phyloP scores from a whole-genome alignment of 35 echinoderm and acorn worm genomes.

The Amphiura filiformis region DNA sequence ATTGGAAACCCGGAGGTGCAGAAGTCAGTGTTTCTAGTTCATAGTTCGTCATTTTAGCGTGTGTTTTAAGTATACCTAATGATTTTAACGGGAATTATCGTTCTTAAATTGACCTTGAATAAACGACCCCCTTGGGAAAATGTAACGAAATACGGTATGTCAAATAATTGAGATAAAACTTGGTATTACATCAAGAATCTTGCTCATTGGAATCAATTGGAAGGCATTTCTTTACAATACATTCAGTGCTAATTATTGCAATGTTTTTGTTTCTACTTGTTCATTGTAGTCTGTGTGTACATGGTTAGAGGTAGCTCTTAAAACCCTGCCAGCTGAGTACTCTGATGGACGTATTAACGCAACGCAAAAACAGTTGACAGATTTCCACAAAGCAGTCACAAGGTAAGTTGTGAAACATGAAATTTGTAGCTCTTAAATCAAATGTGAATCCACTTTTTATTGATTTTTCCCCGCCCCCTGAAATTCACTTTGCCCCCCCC shows the following conservation, averaged over 20 bases:
- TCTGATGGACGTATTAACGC: conserved; percentile 67
- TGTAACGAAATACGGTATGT: no score
- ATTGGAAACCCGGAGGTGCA: no score
- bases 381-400: conserved; percentile 70
- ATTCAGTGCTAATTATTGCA: neutral
- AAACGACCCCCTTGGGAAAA: no score
- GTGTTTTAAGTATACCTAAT: no score
- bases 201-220: no score
- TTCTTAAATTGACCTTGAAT: no score
- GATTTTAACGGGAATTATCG: no score
- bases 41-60: no score
- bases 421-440: neutral
- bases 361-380: conserved; percentile 81
- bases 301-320: conserved; percentile 81
- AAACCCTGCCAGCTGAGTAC: conserved; percentile 61
- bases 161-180: no score
- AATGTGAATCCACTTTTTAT: neutral
- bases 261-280: neutral
- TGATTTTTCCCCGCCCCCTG: neutral
- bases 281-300: conserved; percentile 61
- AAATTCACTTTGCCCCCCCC: no score
- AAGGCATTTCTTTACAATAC: conserved; percentile 9
- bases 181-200: no score
- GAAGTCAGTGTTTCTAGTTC: no score
- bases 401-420: conserved; percentile 29